A percentile compares a stretch with the other conserved stretches of the same genome.
Conservation (phyloP, 2,888 invertebrate genomes). For the Venusia cambrica region DNA sequence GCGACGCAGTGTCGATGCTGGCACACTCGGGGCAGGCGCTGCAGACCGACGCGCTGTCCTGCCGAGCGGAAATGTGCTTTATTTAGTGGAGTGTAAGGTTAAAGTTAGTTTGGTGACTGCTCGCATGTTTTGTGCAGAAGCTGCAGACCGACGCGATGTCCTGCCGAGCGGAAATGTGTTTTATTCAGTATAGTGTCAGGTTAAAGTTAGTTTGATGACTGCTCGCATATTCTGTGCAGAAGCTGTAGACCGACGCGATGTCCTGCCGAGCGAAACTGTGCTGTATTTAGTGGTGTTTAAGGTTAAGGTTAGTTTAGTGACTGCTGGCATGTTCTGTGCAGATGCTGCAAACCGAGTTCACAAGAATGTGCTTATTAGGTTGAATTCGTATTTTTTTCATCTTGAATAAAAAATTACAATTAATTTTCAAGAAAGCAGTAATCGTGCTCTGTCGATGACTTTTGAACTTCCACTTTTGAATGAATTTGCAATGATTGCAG, state of each 20-base stretch:
- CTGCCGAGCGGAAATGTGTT: conserved; percentile 70
- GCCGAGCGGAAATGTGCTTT: conserved; percentile 67
- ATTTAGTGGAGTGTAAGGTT: conserved; percentile 23
- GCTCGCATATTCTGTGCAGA: neutral
- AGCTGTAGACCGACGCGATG: conserved; percentile 28
- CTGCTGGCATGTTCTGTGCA: neutral
- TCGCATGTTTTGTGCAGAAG: neutral
- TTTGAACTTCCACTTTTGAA: no score
- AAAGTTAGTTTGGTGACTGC: neutral
- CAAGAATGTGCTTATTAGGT: no score
- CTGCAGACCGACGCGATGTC: conserved; percentile 40
- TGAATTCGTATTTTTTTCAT: no score
- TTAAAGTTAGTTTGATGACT: conserved; percentile 1
- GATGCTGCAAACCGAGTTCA: conserved; percentile 21
- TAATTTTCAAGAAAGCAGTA: no score
- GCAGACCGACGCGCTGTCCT: conserved; percentile 80
- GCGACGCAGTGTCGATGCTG: conserved; percentile 58
- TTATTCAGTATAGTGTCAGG: conserved; percentile 33
- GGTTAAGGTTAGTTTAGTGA: conserved; percentile 1
- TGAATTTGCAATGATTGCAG: no score
- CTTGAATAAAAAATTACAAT: no score
- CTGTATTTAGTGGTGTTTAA: conserved; percentile 39
- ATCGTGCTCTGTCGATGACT: no score
- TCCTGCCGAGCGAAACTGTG: conserved; percentile 72
- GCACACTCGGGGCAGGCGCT: conserved; percentile 79